phyloP scores from a whole-genome alignment of 2,113 vertebrate genomes.

The Callionymus lyra region DNA sequence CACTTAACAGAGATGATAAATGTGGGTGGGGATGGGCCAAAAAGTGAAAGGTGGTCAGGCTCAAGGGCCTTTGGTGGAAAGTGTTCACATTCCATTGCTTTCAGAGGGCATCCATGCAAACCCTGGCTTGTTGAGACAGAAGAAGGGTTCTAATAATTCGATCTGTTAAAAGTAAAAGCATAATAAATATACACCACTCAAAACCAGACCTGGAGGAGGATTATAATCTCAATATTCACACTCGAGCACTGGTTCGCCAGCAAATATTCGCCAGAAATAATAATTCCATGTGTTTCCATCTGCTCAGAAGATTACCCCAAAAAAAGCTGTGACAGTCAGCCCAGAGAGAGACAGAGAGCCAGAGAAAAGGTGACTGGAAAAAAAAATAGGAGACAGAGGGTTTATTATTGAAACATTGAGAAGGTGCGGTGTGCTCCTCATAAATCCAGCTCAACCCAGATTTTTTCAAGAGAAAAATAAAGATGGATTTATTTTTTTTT shows the following conservation, averaged over 20 bases:
- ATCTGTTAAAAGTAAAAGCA: constrained; percentile 6
- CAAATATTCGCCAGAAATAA: constrained; percentile 40
- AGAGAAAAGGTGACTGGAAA: constrained; percentile 48
- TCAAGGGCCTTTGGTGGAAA: constrained; percentile 54
- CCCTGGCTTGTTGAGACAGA: constrained; percentile 53
- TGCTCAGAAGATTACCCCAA: constrained; percentile 57
- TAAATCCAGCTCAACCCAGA: constrained; percentile 2
- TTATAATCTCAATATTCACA: no score
- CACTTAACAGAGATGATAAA: constrained; percentile 26
- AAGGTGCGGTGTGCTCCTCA: constrained; percentile 13
- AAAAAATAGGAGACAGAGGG: constrained; percentile 40
- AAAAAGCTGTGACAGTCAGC: constrained; percentile 45
- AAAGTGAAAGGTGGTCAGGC: constrained; percentile 57
- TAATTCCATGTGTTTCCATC: constrained; percentile 64
- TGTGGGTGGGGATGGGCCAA: constrained; percentile 25
- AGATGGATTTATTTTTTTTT: constrained; percentile 14
- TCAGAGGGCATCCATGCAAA: constrained; percentile 60
- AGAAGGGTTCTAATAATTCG: constrained; percentile 23
- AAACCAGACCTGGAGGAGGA: no score
- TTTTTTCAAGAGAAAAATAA: constrained; percentile 22
- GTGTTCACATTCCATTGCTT: constrained; percentile 64
- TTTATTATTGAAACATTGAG: constrained; percentile 27
- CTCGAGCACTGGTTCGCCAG: constrained; percentile 17
- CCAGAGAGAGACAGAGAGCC: constrained; percentile 35
- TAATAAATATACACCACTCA: background rate